Conservation (phyloP, 1,140 invertebrate species). For the Gonatopus flavifemur region DNA sequence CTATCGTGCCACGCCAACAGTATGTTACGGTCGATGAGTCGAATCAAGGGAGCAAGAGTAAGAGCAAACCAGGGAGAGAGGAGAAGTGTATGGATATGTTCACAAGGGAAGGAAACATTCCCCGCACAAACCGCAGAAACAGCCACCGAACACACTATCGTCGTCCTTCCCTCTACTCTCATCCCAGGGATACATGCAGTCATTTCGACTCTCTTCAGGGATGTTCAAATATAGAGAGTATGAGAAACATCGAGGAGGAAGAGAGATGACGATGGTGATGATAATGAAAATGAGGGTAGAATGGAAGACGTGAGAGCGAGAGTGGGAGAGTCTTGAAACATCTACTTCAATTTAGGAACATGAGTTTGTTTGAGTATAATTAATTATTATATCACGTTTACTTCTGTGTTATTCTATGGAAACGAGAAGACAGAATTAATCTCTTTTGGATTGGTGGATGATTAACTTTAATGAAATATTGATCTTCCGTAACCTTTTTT, state of each 20-base stretch:
- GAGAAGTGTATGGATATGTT: conserved; percentile 30
- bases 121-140: conserved; percentile 46
- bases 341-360: too few relatives aligned
- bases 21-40: conserved; percentile 36
- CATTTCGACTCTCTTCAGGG: conserved; percentile 11
- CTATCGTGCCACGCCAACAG: conserved; percentile 33
- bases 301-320: background rate
- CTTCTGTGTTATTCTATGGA: too few relatives aligned
- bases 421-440: too few relatives aligned
- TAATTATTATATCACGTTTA: too few relatives aligned
- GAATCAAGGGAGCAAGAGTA: conserved; percentile 17
- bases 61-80: conserved; percentile 11
- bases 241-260: conserved; percentile 12
- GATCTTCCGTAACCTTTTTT: too few relatives aligned
- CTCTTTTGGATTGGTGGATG: too few relatives aligned
- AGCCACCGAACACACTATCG: conserved; percentile 33
- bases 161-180: background rate
- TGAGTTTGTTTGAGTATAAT: too few relatives aligned
- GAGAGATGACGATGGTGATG: background rate
- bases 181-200: too few relatives aligned
- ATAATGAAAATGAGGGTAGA: background rate
- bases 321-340: conserved; percentile 14
- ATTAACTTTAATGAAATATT: too few relatives aligned
- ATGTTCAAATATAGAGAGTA: conserved; percentile 22
- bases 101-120: conserved; percentile 50